Evolutionary conservation across 2,888 invertebrate genomes (phyloP), one percentile per base, ranked within the genome.

Genomic region (Hydriomena furcata): DNA sequence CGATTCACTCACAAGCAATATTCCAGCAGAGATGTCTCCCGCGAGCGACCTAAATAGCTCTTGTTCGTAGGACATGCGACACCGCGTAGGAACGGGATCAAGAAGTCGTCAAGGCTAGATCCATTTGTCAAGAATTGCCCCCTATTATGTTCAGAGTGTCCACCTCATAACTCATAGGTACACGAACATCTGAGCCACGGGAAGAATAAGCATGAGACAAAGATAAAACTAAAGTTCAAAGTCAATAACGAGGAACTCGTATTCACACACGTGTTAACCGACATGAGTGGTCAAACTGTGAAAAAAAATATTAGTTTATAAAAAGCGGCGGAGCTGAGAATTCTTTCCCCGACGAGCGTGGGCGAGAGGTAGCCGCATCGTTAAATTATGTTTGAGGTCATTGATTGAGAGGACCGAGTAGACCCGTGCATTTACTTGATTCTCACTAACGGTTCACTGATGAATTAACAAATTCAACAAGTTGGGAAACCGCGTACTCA

Each of bases 41-140:
- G 58, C 52, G 32, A 63, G 63, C 71, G 84, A 83, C 80, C 84
- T 76, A 80, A 79, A 85, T 85, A 84, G 66, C 73, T 76, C 63
- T 71, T 67, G 68, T 71, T 71, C 65, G 70, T 72, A 71, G 66
- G 73, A 74, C 76, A 79, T 65, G 68, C 74, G 76, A 83, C 79
- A 82, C 72, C 66, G 81, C 81, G 80, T 82, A 86, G 79, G 79
- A 73, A 80, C 80, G 80, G 73, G 81, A 86, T 82, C 84, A 84
- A 85, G 84, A 84, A 76, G 83, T 79, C 75, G 78, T 68, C 87
- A 90, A 90, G 89, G 90, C 73, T 83, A 74, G 78, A 88, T 86
- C 82, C 76, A 88, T 89, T 88, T 84, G 71, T 77, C 76, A 82
- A 76, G 72, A 81, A 79, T 82, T 81, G 82, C 76, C 73, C 71